Base-by-base conservation (phyloP, 2,888 invertebrate genomes). In the Hirtodrosophila histrioides region DNA sequence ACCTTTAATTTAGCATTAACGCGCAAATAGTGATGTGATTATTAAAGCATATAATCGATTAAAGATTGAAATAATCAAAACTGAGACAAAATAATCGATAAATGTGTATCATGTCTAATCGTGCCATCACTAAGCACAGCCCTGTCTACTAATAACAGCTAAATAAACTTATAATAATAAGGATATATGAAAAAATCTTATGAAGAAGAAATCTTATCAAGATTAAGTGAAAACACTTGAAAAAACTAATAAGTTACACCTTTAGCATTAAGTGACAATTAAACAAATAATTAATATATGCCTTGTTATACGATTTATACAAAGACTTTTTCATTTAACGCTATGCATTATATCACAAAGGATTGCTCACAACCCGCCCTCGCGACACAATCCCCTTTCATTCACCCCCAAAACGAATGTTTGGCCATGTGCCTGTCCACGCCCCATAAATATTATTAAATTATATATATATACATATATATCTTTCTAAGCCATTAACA, bases 391-490 rank as follows among this genome's bases (percentile, higher is more conserved):
- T 45, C 43, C 37, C 49, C 10, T 31, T 35, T 35, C 36, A 29
- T 41, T 60, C 24, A 11, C 23, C 37, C 31, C 35, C 39, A 24
- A 31, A 37, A 54, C 53, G 51, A 58, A 62, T 62, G 76, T 64
- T 71, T 86, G 79, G 69, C 82, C 88, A 78, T 83, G 82, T 87
- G 82, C 69, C 88, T 87, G 82, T 87, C 82, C 75, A 78, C 87
- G 82, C 58, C 67, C 67, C 82, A 83, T 83, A 87, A 83, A 83
- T 83, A 87, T 87, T 81, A 81, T 87, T 85, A 70, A 82, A 82
- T 82, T 61, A 62, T 61, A 57, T 37, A 58, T 46, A 46, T n/a
- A 36, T 72, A 58, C 66, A 55, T 75, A 78, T 84, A 56, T 71
- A 68, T 87, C 69, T 85, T 78, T 83, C 79, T 70, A 55, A 72